Evolutionary conservation across 2,888 invertebrate genomes (phyloP).

Genomic region (Microctonus hyperodae): DNA sequence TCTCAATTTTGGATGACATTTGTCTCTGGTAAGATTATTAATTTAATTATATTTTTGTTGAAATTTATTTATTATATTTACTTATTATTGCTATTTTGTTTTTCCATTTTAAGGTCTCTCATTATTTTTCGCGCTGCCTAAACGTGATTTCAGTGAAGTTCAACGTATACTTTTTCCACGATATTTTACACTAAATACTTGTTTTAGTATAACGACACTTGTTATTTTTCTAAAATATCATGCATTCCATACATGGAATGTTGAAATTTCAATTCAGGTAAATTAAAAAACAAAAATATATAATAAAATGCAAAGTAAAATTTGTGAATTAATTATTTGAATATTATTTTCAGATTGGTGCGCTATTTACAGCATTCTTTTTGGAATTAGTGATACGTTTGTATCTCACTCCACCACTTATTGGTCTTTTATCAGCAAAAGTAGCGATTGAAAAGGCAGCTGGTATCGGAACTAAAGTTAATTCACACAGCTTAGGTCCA

Average conservation of each 20-base stretch:
- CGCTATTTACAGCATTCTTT: slow-evolving; percentile 73
- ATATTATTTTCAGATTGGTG: slow-evolving; percentile 68
- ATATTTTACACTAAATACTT: slow-evolving; percentile 82
- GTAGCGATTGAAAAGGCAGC: slow-evolving; percentile 77
- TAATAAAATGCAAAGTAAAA: neutral
- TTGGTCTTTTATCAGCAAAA: slow-evolving; percentile 77
- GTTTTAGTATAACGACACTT: slow-evolving; percentile 76
- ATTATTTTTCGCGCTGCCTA: slow-evolving; percentile 83
- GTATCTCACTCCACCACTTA: slow-evolving; percentile 77
- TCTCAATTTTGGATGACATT: slow-evolving; percentile 94
- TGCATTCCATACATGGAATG: slow-evolving; percentile 63
- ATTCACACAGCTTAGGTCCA: slow-evolving; percentile 74
- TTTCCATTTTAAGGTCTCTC: slow-evolving; percentile 74
- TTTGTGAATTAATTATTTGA: neutral
- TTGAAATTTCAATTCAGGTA: slow-evolving; percentile 67
- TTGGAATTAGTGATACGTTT: slow-evolving; percentile 80
- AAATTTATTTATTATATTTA: too few relatives aligned
- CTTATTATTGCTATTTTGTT: too few relatives aligned
- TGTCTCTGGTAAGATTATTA: slow-evolving; percentile 72
- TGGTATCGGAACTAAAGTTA: slow-evolving; percentile 82
- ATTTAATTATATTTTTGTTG: neutral
- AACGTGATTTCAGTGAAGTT: slow-evolving; percentile 87
- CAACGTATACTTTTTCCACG: slow-evolving; percentile 87
- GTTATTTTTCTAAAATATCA: slow-evolving; percentile 75
- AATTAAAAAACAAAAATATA: slow-evolving; percentile 27